Conservation (phyloP, 1,140 invertebrate genomes). For the Stegodyphus mimosarum region DNA sequence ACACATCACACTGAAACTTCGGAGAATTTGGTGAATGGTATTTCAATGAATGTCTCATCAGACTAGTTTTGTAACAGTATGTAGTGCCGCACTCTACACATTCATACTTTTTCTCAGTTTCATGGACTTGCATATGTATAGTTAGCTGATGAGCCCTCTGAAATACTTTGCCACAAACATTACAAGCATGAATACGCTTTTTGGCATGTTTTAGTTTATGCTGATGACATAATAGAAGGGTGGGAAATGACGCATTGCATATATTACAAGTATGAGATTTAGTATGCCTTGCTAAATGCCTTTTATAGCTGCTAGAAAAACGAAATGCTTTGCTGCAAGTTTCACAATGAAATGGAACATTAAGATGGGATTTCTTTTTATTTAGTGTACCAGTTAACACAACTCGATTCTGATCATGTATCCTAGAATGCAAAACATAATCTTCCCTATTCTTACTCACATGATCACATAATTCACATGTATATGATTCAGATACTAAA, state of each 20-base stretch:
- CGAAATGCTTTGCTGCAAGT: background rate
- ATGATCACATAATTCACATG: background rate
- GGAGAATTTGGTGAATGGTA: too few species aligned
- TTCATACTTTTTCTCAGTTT: background rate
- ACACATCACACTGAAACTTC: too few species aligned
- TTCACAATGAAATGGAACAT: background rate
- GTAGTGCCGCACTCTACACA: background rate
- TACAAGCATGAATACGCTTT: background rate
- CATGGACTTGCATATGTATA: background rate
- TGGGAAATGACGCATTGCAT: background rate
- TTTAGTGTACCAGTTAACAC: background rate
- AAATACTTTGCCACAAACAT: background rate
- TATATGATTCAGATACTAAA: background rate
- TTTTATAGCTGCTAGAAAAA: background rate
- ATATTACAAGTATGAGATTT: background rate
- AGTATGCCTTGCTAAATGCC: background rate
- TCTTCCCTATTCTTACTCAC: background rate
- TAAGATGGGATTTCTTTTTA: background rate
- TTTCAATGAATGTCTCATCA: too few species aligned
- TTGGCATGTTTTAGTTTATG: constrained; percentile 1
- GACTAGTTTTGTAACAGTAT: background rate
- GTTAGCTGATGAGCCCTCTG: background rate
- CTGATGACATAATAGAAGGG: background rate
- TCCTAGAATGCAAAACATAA: background rate
- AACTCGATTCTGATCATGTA: background rate